Base-by-base conservation (phyloP, 53 echinoderm and acorn worm species). In the Patiria pectinifera region DNA sequence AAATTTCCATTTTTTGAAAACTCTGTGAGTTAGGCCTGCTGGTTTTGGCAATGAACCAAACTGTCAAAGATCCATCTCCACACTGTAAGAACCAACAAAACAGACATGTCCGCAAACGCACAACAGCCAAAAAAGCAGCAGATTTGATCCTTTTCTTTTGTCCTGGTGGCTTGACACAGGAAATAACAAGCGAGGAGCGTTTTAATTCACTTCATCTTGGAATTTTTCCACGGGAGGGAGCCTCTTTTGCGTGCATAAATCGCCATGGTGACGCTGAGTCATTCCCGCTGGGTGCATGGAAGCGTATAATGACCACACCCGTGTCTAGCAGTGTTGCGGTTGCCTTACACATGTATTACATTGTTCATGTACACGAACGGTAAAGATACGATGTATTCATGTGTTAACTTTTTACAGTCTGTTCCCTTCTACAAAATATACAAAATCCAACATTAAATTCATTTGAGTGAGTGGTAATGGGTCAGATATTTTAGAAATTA, bases 211-310 rank as follows among this genome's bases (percentile, higher is more conserved):
- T 49, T 87, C 60, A 89, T 79, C 89, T 78, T 79, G 62, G 23
- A 63, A 79, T 89, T 48, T 89, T 47, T 89, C 46, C 79, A 62
- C 47, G 47, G 89, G 78, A 59, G 59, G 23, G 90, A 66, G 66
- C 15, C 46, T 63, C 22, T 53, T 53, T 53, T 90, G 90, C 90
- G 77, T 90, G 90, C 80, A 90, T 90, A 90, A 90, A 90, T 90
- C 69, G 48, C 48, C 81, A 90, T 90, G 90, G 69, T 66, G 66
- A 90, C 90, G 49, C 81, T 90, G 90, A 90, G 47, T 90, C 90
- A 90, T 35, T 4, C 78, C 13, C 72, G 19, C 66, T 90, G 9
- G 48, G 13, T 80, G 81, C 11, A 66, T 62, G 77, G 69, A 81
- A 80, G 80, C 81, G 24, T 90, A 69, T 81, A 77, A 80, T 47